These are phyloP conservation scores for Leuciscus idus DNA, from an alignment of 2,113 vertebrate genomes.

Conservation along the genomic window DNA sequence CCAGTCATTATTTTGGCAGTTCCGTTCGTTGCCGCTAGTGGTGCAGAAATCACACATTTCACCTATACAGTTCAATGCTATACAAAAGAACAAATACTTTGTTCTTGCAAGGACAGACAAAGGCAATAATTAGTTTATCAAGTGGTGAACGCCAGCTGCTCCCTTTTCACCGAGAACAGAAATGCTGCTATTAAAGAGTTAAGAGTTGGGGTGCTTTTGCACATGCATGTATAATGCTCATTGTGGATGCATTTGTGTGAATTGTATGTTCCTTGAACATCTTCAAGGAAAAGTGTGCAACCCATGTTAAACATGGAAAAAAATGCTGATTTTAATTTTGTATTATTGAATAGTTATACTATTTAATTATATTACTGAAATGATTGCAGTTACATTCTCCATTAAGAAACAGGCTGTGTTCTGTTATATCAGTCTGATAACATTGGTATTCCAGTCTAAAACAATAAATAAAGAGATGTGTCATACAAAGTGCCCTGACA, in stretches of 20 bases:
- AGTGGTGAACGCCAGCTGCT: background rate
- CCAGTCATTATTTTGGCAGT: background rate
- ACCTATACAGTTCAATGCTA: background rate
- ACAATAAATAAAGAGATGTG: background rate
- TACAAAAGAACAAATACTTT: background rate
- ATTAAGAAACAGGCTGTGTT: background rate
- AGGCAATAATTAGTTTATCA: background rate
- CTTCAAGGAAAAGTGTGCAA: background rate
- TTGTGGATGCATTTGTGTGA: no score
- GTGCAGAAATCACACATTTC: slow-evolving; percentile 7
- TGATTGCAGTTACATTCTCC: no score
- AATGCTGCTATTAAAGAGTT: background rate
- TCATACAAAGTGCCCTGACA: background rate
- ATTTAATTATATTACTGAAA: no score
- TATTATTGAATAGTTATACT: background rate
- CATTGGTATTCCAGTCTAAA: background rate
- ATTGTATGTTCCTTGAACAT: background rate
- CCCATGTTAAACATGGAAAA: background rate
- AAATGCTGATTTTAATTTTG: background rate
- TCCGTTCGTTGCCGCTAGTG: background rate
- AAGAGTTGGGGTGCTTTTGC: background rate
- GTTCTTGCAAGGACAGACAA: slow-evolving; percentile 3
- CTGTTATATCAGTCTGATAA: background rate
- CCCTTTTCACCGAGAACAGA: background rate
- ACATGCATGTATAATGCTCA: background rate